Evolutionary conservation across 2,888 invertebrate genomes (phyloP).

Genomic region (Harpagoxenus sublaevis): DNA sequence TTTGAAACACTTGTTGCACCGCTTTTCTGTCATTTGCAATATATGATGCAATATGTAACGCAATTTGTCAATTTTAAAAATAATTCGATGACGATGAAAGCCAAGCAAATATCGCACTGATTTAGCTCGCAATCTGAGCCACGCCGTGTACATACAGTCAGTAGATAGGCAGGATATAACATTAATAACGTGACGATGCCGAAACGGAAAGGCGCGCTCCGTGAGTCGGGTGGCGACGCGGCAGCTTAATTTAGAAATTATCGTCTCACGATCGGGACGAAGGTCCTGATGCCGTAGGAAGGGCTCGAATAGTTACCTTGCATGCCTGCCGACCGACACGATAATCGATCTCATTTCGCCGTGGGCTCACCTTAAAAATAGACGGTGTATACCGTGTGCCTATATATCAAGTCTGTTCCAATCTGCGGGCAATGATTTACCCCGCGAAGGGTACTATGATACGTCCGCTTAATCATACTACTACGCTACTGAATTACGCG

Average conservation of each 20-base stretch:
- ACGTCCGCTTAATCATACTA: constrained; percentile 35
- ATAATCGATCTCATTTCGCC: constrained; percentile 71
- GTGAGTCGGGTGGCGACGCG: neutral
- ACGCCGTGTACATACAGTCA: neutral
- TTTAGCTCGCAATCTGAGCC: neutral
- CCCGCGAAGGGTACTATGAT: constrained; percentile 18
- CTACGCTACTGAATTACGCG: constrained; percentile 26
- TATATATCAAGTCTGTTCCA: constrained; percentile 18
- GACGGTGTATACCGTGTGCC: constrained; percentile 39
- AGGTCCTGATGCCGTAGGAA: constrained; percentile 60
- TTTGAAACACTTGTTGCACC: neutral
- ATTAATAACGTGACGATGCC: constrained; percentile 43
- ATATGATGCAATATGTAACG: neutral
- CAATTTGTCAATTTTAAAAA: neutral
- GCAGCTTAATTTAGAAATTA: constrained; percentile 67
- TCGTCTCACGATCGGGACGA: constrained; percentile 62
- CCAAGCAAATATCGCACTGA: neutral
- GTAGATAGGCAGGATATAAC: neutral
- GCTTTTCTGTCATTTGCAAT: neutral
- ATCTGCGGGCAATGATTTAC: constrained; percentile 16
- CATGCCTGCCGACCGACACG: constrained; percentile 64
- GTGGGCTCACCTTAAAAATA: constrained; percentile 60
- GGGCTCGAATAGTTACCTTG: constrained; percentile 66
- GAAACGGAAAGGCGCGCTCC: constrained; percentile 22
- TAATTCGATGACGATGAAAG: neutral